Percentiles rank a stretch among this genome's conserved stretches.
These are phyloP conservation scores for Glyphotaelius pellucidus DNA, from an alignment of 2,888 invertebrate genomes.

Conservation along the genomic window DNA sequence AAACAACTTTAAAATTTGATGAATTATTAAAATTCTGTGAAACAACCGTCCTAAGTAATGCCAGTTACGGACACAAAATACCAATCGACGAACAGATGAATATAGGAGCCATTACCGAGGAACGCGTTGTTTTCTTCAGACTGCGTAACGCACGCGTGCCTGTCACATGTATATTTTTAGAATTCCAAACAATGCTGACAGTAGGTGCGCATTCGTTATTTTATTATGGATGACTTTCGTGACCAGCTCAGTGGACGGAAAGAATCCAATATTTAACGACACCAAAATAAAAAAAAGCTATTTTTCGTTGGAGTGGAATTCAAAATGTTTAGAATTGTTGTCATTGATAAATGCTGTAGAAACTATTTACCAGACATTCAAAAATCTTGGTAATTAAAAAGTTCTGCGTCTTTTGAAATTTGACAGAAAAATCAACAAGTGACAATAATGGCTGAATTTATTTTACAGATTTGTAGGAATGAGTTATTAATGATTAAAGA, in stretches of 20 bases:
- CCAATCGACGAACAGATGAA: background rate
- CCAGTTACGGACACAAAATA: background rate
- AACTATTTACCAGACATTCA: background rate
- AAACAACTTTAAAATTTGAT: no score
- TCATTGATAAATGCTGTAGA: background rate
- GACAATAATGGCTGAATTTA: background rate
- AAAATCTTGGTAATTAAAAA: background rate
- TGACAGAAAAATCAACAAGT: background rate
- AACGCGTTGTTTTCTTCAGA: background rate
- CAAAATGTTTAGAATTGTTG: background rate
- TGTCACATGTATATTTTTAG: conserved; percentile 16
- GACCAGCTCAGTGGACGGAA: background rate
- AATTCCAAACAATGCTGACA: conserved; percentile 6
- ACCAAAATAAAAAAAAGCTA: background rate
- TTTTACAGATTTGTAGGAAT: background rate
- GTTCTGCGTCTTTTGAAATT: background rate
- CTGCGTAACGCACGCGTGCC: background rate
- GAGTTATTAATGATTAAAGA: background rate
- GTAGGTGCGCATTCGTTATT: background rate
- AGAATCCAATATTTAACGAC: background rate
- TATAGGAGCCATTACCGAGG: background rate
- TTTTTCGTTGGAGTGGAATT: background rate
- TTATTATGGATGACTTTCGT: background rate
- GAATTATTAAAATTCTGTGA: background rate
- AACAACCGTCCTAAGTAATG: background rate